Percentiles rank a stretch among this genome's conserved stretches.
Conservation (phyloP, 2,888 invertebrate genomes). For the Phortica magna region DNA sequence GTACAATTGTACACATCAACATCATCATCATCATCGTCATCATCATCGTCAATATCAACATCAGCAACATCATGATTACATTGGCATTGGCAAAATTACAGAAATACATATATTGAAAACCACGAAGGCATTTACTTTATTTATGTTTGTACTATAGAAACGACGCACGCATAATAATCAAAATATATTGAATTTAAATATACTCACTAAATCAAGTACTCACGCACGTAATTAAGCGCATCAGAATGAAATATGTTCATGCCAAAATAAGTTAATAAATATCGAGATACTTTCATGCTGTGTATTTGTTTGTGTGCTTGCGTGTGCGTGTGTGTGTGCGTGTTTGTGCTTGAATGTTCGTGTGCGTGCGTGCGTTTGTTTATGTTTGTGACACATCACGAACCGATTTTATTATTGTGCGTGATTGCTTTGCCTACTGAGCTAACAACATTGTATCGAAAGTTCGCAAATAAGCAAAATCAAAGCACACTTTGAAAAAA, state of each 20-base stretch:
- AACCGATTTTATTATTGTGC: no score
- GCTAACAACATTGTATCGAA: not conserved
- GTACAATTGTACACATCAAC: not conserved
- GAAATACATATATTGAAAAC: no score
- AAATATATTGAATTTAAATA: not conserved
- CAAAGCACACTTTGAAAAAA: not conserved
- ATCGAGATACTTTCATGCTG: not conserved
- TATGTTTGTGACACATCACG: no score
- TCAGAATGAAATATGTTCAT: not conserved
- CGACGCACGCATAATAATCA: not conserved
- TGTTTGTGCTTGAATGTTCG: not conserved
- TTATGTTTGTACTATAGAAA: no score
- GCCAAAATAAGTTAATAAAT: not conserved
- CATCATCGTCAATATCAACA: not conserved
- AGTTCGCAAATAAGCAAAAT: not conserved
- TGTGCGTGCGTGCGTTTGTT: not conserved
- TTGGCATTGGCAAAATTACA: not conserved
- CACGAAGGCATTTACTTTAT: no score
- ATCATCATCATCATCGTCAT: constrained; percentile 31
- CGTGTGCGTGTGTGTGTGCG: not conserved
- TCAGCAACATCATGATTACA: not conserved
- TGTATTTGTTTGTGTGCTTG: not conserved
- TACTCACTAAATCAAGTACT: not conserved
- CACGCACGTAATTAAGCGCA: no score
- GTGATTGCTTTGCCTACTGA: no score